Evolutionary conservation across 1,140 invertebrate genomes (phyloP).

Genomic region (Arctopsyche grandis): DNA sequence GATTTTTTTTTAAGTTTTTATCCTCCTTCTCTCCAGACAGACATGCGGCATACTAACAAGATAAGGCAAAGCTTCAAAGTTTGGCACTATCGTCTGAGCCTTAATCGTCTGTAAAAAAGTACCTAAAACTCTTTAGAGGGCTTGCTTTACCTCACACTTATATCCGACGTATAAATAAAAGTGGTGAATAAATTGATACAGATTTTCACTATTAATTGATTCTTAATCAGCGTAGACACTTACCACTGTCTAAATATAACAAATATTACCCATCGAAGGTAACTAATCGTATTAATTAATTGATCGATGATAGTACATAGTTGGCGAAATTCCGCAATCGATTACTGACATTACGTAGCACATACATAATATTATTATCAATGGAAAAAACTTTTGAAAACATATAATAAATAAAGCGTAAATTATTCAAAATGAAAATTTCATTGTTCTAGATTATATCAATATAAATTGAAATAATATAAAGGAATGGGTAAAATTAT

Average conservation of each 20-base stretch:
- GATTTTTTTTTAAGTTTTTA: background rate
- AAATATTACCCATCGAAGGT: background rate
- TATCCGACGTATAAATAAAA: too few species aligned
- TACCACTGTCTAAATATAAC: too few species aligned
- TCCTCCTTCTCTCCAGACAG: background rate
- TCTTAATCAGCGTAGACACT: too few species aligned
- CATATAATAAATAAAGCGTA: too few species aligned
- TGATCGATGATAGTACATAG: background rate
- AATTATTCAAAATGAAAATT: too few species aligned
- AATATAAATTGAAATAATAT: too few species aligned
- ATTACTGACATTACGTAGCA: background rate
- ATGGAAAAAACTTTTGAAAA: too few species aligned
- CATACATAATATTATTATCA: background rate
- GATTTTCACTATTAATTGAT: too few species aligned
- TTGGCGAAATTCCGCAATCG: background rate
- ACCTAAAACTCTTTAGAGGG: background rate
- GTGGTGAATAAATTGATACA: too few species aligned
- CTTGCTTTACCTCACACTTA: too few species aligned
- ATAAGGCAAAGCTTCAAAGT: background rate
- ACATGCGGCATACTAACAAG: slow-evolving; percentile 7
- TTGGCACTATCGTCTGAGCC: background rate
- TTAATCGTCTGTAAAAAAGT: background rate
- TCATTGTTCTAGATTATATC: too few species aligned
- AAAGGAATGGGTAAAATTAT: too few species aligned
- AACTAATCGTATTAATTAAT: background rate